phyloP scores from a whole-genome alignment of 2,888 invertebrate genomes.

The Thalpophila matura region DNA sequence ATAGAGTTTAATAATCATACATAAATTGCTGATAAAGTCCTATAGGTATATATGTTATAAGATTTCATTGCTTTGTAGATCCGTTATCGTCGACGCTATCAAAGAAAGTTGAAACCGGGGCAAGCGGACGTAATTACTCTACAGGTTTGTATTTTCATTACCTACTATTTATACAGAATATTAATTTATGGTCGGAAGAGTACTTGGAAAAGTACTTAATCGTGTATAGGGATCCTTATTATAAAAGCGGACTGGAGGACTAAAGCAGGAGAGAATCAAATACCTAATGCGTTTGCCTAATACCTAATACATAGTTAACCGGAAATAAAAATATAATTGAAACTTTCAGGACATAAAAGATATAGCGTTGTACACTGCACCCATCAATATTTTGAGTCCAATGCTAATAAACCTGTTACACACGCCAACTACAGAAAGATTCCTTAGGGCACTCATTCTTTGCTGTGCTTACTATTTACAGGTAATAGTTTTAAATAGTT shows the following conservation, averaged over 20 bases:
- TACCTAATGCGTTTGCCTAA: too few species aligned
- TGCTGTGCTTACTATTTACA: slow-evolving; percentile 92
- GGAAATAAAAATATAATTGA: too few species aligned
- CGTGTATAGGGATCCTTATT: too few species aligned
- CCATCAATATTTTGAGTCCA: slow-evolving; percentile 87
- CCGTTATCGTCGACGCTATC: slow-evolving; percentile 90
- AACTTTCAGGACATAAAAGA: slow-evolving; percentile 83
- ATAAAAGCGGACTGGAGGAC: too few species aligned
- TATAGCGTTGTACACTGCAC: slow-evolving; percentile 90
- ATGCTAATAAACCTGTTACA: slow-evolving; percentile 92
- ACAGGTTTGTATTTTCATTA: slow-evolving; percentile 73
- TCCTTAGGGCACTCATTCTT: slow-evolving; percentile 91
- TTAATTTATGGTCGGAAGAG: too few species aligned
- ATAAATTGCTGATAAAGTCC: neutral
- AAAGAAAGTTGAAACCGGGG: slow-evolving; percentile 89
- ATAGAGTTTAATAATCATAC: neutral
- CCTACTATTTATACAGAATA: neutral
- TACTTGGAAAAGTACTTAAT: too few species aligned
- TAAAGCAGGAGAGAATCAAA: neutral
- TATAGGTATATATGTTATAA: neutral
- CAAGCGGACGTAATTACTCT: slow-evolving; percentile 90
- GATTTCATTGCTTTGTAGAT: slow-evolving; percentile 79
- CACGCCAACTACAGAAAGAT: slow-evolving; percentile 91
- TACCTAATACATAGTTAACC: too few species aligned
- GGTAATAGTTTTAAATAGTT: slow-evolving; percentile 71